These are phyloP conservation scores for Aplysia californica DNA, from an alignment of 1,140 invertebrate genomes.

Conservation along the genomic window DNA sequence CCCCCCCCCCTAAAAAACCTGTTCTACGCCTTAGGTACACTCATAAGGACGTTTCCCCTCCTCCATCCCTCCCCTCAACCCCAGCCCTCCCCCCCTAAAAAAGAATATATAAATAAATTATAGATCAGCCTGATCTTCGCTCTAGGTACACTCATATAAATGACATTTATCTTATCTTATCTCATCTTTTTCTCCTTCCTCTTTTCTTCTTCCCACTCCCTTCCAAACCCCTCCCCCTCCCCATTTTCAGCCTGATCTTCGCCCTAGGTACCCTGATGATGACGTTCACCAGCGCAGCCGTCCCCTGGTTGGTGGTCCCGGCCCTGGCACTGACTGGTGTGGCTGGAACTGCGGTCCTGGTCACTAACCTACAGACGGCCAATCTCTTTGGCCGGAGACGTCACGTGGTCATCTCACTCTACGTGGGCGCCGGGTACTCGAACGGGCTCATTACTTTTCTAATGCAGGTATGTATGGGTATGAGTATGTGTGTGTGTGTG, in stretches of 20 bases:
- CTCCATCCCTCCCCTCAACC: neutral
- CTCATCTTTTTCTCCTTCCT: conserved; percentile 32
- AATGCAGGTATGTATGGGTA: conserved; percentile 50
- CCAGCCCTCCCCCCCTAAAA: neutral
- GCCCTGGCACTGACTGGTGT: conserved; percentile 46
- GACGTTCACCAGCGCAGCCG: conserved; percentile 47
- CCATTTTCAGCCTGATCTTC: conserved; percentile 49
- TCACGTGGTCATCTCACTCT: conserved; percentile 48
- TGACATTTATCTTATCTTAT: neutral
- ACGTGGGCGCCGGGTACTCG: conserved; percentile 52
- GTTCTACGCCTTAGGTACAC: too few species aligned
- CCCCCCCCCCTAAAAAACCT: too few species aligned
- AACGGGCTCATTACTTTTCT: conserved; percentile 51
- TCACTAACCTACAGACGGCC: conserved; percentile 58
- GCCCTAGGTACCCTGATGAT: conserved; percentile 51
- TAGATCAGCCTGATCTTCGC: neutral
- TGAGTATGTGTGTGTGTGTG: too few species aligned
- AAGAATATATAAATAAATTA: neutral
- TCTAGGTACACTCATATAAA: neutral
- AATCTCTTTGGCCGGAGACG: conserved; percentile 52
- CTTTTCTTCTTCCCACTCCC: too few species aligned
- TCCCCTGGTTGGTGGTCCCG: conserved; percentile 56
- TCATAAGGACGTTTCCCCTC: too few species aligned
- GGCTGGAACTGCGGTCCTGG: conserved; percentile 48
- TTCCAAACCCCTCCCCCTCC: too few species aligned